Evolutionary conservation across 2,797 vertebrate species (phyloP), one percentile per base, ranked within the genome.

Genomic region (Tarsius wallacei): DNA sequence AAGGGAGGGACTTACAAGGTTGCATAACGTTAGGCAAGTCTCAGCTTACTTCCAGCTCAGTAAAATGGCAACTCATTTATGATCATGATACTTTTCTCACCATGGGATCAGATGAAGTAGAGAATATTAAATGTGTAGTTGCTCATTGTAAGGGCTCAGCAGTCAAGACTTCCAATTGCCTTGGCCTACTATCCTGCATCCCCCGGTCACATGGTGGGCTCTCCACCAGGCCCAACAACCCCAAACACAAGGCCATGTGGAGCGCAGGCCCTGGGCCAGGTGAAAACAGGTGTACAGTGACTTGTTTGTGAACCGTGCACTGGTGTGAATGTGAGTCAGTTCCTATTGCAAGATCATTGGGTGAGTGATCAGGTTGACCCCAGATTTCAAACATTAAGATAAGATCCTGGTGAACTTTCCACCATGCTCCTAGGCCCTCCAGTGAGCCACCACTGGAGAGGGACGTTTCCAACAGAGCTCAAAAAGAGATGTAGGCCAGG

Each of bases 271-370:
- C 77, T 24, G 49, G 61, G 36, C 49, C 64, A 28, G 47, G 26
- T 3, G 61, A 17, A 26, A 24, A 59, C 0, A 2, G 5, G 17
- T 33, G 73, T 33, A 17, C 4, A 51, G 61, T 87, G 83, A 33
- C 31, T 21, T 0, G 0, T 28, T 1, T 42, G 14, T 51, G 51
- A 57, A 24, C 8, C 0, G 17, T 0, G 28, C 59, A 0, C 42
- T 2, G 3, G 33, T 1, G 7, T 59, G 61, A 26, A 1, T 16
- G 28, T 10, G 22, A 5, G 49, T 16, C 80, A 7, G 22, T 11
- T 42, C 63, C 26, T 36, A 21, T 15, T 31, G 63, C 28, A 9
- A 47, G 47, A 47, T 42, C 47, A 55, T 12, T 24, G 24, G 21
- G 21, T 7, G 1, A 57, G 31, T 10, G 14, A 57, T 51, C 49